phyloP scores from a whole-genome alignment of 1,140 invertebrate species.

The Drosophila asahinai region DNA sequence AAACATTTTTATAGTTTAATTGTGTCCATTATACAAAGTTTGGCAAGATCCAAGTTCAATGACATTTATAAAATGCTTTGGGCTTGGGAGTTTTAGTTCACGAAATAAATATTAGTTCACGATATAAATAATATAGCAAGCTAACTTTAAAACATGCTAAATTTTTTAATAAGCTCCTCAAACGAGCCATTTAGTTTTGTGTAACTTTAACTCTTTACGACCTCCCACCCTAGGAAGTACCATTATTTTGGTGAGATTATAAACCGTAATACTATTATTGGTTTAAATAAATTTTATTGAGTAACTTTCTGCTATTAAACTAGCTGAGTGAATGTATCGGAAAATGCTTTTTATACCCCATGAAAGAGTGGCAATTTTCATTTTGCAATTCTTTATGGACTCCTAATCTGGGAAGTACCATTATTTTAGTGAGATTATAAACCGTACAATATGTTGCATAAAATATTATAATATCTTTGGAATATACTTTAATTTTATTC shows the following conservation, averaged over 20 bases:
- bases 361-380: background rate
- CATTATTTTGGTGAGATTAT: too few relatives aligned
- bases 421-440: too few relatives aligned
- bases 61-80: background rate
- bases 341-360: background rate
- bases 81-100: background rate
- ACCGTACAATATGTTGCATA: background rate
- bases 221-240: too few relatives aligned
- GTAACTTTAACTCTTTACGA: background rate
- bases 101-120: background rate
- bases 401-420: too few relatives aligned
- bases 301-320: background rate
- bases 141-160: background rate
- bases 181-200: too few relatives aligned
- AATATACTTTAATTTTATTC: background rate
- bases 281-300: background rate
- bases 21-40: slow-evolving; percentile 13
- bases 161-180: background rate
- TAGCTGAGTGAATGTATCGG: background rate
- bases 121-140: background rate
- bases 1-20: slow-evolving; percentile 6
- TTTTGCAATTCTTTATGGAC: background rate
- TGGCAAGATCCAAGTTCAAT: slow-evolving; percentile 11
- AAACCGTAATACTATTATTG: too few relatives aligned
- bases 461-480: background rate